phyloP scores from a whole-genome alignment of 2,113 vertebrate species.

The Pedetes capensis region DNA sequence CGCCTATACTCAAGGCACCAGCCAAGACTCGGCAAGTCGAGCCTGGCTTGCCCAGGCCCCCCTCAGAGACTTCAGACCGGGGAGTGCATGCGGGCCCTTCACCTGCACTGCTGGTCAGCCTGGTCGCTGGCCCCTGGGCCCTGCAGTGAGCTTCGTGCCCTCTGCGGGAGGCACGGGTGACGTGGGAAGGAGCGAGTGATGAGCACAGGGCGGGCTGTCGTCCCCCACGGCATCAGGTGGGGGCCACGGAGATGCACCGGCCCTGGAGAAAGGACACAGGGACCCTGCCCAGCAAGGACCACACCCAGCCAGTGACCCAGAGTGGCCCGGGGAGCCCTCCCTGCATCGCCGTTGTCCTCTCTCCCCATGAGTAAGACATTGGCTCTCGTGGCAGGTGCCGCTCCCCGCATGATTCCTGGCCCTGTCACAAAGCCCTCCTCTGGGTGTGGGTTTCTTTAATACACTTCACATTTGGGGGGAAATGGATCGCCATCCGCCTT shows the following conservation, averaged over 20 bases:
- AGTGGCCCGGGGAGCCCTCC: not conserved
- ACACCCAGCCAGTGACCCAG: no score
- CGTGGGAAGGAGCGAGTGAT: accelerated
- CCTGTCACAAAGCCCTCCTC: not conserved
- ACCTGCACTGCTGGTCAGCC: no score
- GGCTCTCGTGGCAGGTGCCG: accelerated
- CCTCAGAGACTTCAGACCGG: no score
- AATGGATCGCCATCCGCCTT: not conserved
- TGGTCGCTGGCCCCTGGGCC: no score
- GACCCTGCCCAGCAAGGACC: no score
- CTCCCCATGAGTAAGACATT: not conserved
- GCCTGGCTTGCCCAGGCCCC: no score
- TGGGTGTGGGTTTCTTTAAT: not conserved
- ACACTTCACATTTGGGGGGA: constrained; percentile 29
- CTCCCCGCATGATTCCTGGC: not conserved
- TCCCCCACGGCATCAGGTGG: accelerated
- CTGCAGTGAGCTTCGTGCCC: no score
- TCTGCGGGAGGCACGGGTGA: no score
- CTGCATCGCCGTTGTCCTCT: no score
- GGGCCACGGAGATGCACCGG: not conserved
- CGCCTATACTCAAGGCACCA: accelerated
- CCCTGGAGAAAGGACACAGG: not conserved
- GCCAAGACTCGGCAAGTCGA: no score
- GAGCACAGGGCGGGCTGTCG: not conserved
- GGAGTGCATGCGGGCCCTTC: no score